Evolutionary conservation across 1,140 invertebrate species (phyloP).

Genomic region (Lerema accius): DNA sequence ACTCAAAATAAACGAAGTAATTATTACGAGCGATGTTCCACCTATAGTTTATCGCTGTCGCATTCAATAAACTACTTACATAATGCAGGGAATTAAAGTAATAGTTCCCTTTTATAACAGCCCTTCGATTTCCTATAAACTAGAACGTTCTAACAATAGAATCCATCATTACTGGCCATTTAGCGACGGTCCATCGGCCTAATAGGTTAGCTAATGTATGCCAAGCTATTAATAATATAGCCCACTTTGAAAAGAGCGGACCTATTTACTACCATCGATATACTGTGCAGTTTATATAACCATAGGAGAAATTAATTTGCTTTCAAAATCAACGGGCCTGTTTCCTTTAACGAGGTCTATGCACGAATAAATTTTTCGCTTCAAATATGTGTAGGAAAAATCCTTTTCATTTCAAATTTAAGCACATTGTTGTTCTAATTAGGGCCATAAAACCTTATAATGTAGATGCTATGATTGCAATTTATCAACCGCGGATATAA

Average conservation of each 20-base stretch:
- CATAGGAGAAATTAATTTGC: conserved; percentile 2
- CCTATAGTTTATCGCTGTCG: too few relatives aligned
- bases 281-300: conserved; percentile 16
- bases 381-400: too few relatives aligned
- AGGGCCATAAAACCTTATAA: too few relatives aligned
- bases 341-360: too few relatives aligned
- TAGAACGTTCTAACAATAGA: conserved; percentile 49
- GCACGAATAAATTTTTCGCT: too few relatives aligned
- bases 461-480: too few relatives aligned
- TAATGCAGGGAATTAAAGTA: neutral
- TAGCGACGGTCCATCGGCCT: conserved; percentile 54
- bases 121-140: conserved; percentile 22
- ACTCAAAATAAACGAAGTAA: too few relatives aligned
- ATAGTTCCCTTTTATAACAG: neutral
- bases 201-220: conserved; percentile 64
- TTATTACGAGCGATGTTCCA: too few relatives aligned
- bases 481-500: too few relatives aligned
- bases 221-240: conserved; percentile 60
- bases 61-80: neutral
- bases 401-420: too few relatives aligned
- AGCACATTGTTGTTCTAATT: too few relatives aligned
- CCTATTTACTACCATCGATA: conserved; percentile 34
- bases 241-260: conserved; percentile 48
- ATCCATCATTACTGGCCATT: conserved; percentile 57
- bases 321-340: conserved; percentile 10